phyloP scores from a whole-genome alignment of 1,140 invertebrate species.

The Drosophila sucinea region DNA sequence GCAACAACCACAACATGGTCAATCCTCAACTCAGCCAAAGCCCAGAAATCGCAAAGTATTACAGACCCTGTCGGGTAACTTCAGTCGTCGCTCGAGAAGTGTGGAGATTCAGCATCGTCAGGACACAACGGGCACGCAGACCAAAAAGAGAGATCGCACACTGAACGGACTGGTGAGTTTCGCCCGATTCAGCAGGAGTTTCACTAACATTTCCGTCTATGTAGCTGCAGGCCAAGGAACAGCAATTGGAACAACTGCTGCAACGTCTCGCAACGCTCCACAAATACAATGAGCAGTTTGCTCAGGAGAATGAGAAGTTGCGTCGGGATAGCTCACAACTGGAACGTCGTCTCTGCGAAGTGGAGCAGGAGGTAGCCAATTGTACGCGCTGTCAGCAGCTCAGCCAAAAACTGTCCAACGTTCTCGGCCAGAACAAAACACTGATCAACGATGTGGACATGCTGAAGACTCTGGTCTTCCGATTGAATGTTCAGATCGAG shows the following conservation, averaged over 20 bases:
- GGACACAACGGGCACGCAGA: slow-evolving; percentile 1
- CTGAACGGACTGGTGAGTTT: slow-evolving; percentile 66
- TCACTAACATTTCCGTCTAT: neutral
- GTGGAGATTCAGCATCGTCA: slow-evolving; percentile 58
- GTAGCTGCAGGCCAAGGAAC: slow-evolving; percentile 78
- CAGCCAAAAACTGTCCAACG: slow-evolving; percentile 71
- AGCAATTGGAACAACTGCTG: slow-evolving; percentile 78
- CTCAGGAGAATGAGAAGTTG: slow-evolving; percentile 72
- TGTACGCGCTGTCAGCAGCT: slow-evolving; percentile 81
- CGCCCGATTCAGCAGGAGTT: no score
- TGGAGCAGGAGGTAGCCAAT: slow-evolving; percentile 48
- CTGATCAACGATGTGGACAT: slow-evolving; percentile 86
- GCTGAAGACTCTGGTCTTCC: slow-evolving; percentile 87
- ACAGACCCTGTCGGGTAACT: slow-evolving; percentile 75
- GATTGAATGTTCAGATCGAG: slow-evolving; percentile 87
- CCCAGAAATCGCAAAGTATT: slow-evolving; percentile 59
- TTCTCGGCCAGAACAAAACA: slow-evolving; percentile 84
- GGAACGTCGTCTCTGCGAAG: slow-evolving; percentile 53
- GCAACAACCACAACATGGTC: slow-evolving; percentile 8
- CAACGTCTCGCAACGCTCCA: slow-evolving; percentile 71
- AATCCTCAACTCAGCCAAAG: slow-evolving; percentile 32
- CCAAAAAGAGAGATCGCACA: slow-evolving; percentile 46
- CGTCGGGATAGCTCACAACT: slow-evolving; percentile 45
- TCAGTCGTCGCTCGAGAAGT: slow-evolving; percentile 68
- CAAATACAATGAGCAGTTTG: slow-evolving; percentile 78